phyloP scores from a whole-genome alignment of 2,797 vertebrate genomes.

The Ibycter americanus region DNA sequence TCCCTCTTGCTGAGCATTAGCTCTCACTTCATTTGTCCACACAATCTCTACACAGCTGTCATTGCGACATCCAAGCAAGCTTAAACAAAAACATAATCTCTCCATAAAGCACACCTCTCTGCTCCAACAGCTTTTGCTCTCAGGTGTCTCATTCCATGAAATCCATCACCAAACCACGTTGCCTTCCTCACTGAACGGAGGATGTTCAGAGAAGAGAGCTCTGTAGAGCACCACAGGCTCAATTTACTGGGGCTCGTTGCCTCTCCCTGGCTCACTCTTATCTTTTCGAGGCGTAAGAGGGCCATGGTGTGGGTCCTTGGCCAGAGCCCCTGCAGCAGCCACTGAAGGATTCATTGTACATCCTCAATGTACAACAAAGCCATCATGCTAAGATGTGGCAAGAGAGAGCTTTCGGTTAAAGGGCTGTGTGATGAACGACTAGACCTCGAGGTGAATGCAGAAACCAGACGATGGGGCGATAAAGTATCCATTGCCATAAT shows the following conservation, averaged over 20 bases:
- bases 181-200: neutral
- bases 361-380: neutral
- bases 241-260: neutral
- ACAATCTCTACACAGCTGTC: neutral
- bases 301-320: neutral
- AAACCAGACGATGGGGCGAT: neutral
- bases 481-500: neutral
- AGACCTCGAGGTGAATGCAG: neutral
- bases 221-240: neutral
- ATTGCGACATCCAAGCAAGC: neutral
- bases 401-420: neutral
- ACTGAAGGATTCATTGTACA: neutral
- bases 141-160: neutral
- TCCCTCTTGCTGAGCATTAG: conserved; percentile 7
- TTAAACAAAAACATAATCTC: conserved; percentile 41
- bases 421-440: neutral
- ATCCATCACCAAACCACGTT: neutral
- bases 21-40: conserved; percentile 41
- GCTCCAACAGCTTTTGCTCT: neutral
- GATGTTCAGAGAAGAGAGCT: neutral
- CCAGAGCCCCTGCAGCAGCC: neutral
- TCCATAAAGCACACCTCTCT: neutral
- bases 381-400: neutral
- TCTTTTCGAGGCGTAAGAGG: neutral
- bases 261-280: neutral